Evolutionary conservation across 2,797 vertebrate genomes (phyloP).

Genomic region (Lateolabrax maculatus): DNA sequence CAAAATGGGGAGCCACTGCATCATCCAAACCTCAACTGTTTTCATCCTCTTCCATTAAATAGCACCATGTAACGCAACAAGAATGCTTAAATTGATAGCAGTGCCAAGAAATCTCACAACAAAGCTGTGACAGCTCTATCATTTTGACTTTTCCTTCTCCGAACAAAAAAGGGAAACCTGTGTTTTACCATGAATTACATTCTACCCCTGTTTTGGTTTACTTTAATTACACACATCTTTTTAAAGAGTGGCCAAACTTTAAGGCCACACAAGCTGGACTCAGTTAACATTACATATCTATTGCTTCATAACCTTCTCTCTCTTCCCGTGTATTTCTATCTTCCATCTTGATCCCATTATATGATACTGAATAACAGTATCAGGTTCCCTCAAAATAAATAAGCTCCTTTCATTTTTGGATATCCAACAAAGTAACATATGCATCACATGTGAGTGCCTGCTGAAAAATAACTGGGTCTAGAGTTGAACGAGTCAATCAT

Average conservation of each 20-base stretch:
- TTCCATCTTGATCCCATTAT: constrained; percentile 82
- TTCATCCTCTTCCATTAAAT: constrained; percentile 66
- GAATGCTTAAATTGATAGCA: constrained; percentile 59
- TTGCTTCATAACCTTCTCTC: constrained; percentile 68
- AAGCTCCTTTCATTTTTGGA: constrained; percentile 75
- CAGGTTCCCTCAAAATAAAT: constrained; percentile 79
- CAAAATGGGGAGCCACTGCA: constrained; percentile 53
- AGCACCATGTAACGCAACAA: constrained; percentile 60
- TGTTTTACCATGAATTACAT: constrained; percentile 63
- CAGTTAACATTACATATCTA: constrained; percentile 69
- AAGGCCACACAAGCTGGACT: constrained; percentile 74
- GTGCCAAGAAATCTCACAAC: constrained; percentile 72
- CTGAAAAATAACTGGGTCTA: constrained; percentile 61
- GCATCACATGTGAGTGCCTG: constrained; percentile 70
- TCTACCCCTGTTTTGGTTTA: constrained; percentile 52
- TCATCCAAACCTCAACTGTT: constrained; percentile 71
- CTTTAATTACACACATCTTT: constrained; percentile 70
- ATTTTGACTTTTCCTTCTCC: constrained; percentile 56
- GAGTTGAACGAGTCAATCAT: constrained; percentile 62
- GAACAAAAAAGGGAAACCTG: constrained; percentile 60
- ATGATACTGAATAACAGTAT: constrained; percentile 78
- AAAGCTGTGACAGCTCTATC: constrained; percentile 67
- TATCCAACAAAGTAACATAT: constrained; percentile 74
- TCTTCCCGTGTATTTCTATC: constrained; percentile 64
- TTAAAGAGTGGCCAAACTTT: constrained; percentile 64